Evolutionary conservation across 2,113 vertebrate genomes (phyloP).

Genomic region (Casuarius casuarius): DNA sequence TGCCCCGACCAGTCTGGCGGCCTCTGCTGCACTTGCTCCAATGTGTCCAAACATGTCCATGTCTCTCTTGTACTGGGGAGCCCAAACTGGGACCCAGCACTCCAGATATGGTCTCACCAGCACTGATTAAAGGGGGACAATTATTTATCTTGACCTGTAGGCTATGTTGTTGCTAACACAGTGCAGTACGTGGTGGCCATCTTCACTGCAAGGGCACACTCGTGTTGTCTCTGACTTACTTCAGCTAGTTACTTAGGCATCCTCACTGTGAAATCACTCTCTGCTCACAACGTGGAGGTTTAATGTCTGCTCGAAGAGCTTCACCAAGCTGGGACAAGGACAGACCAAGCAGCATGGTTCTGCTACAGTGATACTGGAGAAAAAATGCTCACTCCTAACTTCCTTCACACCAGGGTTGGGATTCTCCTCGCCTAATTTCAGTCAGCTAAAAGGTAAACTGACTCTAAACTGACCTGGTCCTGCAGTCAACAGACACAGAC

Average conservation of each 20-base stretch:
- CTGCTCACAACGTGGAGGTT: neutral
- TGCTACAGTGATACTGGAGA: neutral
- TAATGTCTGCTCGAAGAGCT: neutral
- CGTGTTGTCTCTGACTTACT: neutral
- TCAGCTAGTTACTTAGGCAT: neutral
- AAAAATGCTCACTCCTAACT: neutral
- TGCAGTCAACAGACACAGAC: neutral
- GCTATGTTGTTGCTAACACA: neutral
- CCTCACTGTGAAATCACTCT: neutral
- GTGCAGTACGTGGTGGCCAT: neutral
- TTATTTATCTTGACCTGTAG: neutral
- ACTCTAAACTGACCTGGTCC: neutral
- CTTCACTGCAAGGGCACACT: neutral
- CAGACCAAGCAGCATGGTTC: neutral
- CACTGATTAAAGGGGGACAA: neutral
- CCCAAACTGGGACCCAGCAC: neutral
- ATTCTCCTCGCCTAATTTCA: neutral
- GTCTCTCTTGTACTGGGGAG: neutral
- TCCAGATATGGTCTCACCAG: neutral
- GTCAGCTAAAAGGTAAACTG: neutral
- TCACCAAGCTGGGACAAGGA: neutral
- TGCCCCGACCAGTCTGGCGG: neutral
- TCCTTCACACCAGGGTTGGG: accelerated
- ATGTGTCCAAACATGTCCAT: no score
- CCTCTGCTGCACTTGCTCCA: accelerated